phyloP scores from a whole-genome alignment of 2,113 vertebrate genomes.

The Glaucidium brasilianum region DNA sequence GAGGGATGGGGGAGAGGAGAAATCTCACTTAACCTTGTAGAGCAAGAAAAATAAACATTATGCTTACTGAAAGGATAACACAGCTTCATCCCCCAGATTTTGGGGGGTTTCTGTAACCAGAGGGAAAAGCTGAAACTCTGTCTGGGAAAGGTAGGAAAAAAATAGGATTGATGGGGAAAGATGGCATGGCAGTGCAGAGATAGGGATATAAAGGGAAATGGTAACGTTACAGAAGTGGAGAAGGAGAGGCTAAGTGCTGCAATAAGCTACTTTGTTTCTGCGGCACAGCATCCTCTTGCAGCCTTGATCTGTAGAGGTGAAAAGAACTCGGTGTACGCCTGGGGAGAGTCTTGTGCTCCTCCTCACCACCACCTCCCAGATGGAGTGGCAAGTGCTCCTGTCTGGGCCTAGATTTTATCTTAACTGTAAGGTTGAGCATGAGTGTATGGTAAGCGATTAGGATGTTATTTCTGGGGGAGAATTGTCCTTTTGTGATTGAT shows the following conservation, averaged over 20 bases:
- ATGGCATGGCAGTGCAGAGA: fast-evolving
- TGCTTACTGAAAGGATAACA: not conserved
- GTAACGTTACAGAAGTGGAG: fast-evolving
- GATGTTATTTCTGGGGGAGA: fast-evolving
- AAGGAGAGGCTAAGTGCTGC: not conserved
- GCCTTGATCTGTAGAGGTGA: not conserved
- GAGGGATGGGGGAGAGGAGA: not conserved
- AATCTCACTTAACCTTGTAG: not conserved
- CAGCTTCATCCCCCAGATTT: not conserved
- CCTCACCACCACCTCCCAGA: not conserved
- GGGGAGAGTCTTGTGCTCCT: not conserved
- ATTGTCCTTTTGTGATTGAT: not conserved
- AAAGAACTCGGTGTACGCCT: not conserved
- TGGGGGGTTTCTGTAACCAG: not conserved
- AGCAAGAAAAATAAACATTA: not conserved
- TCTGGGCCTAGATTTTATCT: not conserved
- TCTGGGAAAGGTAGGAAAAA: not conserved
- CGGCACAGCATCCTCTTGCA: not conserved
- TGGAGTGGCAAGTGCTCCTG: not conserved
- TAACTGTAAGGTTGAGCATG: not conserved
- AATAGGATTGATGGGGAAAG: not conserved
- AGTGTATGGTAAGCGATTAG: not conserved
- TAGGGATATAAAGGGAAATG: not conserved
- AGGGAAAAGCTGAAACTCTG: not conserved
- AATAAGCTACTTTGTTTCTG: fast-evolving